phyloP scores from a whole-genome alignment of 2,888 invertebrate genomes.

The Sphecodes monilicornis region DNA sequence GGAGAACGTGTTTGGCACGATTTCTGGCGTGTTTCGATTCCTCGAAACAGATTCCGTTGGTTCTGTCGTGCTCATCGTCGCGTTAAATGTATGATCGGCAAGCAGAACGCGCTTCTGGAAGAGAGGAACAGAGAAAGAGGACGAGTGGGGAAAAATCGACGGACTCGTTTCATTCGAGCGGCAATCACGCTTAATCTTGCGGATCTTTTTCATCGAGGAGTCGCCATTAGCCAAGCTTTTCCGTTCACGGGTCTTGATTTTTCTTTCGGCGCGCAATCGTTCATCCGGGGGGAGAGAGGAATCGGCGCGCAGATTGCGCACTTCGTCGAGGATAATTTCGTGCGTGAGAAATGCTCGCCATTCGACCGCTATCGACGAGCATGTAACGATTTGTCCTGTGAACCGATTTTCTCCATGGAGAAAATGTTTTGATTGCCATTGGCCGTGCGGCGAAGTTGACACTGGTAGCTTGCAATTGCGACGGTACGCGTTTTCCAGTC shows the following conservation, averaged over 20 bases:
- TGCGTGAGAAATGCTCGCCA: conserved; percentile 36
- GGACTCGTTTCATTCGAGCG: conserved; percentile 7
- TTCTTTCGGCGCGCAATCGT: conserved; percentile 26
- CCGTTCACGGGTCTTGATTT: not conserved
- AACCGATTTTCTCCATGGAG: not conserved
- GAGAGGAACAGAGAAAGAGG: not conserved
- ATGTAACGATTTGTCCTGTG: not conserved
- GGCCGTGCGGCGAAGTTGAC: not conserved
- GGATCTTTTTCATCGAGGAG: not conserved
- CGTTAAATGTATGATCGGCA: conserved; percentile 11
- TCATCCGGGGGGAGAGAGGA: conserved; percentile 20
- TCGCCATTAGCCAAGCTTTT: conserved; percentile 1
- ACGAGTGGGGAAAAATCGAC: not conserved
- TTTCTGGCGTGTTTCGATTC: not conserved
- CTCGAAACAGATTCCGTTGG: not conserved
- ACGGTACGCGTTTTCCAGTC: not conserved
- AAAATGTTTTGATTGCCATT: not conserved
- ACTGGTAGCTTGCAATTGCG: not conserved
- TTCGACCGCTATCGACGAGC: not conserved
- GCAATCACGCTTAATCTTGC: conserved; percentile 4
- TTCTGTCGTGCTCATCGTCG: not conserved
- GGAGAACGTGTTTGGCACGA: not conserved
- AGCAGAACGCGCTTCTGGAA: not conserved
- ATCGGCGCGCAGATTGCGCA: conserved; percentile 35
- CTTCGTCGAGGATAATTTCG: conserved; percentile 23